A percentile compares a stretch with the other conserved stretches of the same genome.
phyloP scores from a whole-genome alignment of 2,797 vertebrate genomes.

The Hippopotamyrus pictus region DNA sequence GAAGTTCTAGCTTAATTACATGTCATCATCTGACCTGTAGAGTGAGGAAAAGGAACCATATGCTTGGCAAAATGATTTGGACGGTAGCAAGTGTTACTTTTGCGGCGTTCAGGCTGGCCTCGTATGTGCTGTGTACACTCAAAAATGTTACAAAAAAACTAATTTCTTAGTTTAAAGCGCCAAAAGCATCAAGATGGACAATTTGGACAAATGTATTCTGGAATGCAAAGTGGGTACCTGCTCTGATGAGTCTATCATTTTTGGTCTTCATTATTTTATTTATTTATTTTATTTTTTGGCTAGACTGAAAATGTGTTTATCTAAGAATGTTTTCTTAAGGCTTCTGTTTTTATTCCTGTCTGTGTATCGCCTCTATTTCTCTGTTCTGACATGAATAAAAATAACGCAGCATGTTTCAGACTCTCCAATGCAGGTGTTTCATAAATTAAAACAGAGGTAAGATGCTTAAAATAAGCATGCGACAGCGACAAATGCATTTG shows the following conservation, averaged over 20 bases:
- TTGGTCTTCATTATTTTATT: not conserved
- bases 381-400: not conserved
- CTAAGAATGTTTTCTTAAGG: not conserved
- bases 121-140: not conserved
- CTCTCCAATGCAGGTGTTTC: not conserved
- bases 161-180: not conserved
- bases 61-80: not conserved
- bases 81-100: not conserved
- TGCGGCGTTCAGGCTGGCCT: not conserved
- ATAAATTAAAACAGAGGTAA: not conserved
- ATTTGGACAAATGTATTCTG: not conserved
- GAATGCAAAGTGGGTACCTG: not conserved
- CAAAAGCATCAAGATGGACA: not conserved
- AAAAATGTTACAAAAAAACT: not conserved
- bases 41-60: not conserved
- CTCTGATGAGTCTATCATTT: not conserved
- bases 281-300: not conserved
- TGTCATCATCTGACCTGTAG: not conserved
- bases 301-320: not conserved
- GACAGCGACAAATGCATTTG: not conserved
- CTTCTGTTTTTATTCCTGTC: not conserved
- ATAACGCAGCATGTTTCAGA: not conserved
- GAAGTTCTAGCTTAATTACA: conserved; percentile 42
- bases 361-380: not conserved
- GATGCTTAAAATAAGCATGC: not conserved